These are phyloP conservation scores for Nomada lathburiana DNA, from an alignment of 2,888 invertebrate genomes.

Conservation along the genomic window DNA sequence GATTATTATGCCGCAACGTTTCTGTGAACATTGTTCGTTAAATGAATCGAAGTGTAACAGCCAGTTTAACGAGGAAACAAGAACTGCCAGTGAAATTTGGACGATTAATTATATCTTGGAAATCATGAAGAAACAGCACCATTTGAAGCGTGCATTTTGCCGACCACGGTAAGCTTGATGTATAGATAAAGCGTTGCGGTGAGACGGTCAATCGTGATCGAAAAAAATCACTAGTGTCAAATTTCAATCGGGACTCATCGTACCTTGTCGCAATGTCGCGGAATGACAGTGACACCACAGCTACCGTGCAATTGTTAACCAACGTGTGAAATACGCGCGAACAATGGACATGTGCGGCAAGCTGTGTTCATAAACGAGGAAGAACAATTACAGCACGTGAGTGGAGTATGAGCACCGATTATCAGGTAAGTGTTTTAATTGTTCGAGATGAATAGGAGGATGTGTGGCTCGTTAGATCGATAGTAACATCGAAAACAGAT, in stretches of 20 bases:
- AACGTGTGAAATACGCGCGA: neutral
- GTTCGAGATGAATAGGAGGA: neutral
- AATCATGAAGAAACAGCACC: conserved; percentile 1
- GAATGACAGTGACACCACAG: conserved; percentile 2
- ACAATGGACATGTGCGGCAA: neutral
- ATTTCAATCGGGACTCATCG: conserved; percentile 10
- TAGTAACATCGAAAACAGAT: conserved; percentile 4
- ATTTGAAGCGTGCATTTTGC: neutral
- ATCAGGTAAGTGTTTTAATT: conserved; percentile 50
- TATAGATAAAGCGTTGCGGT: neutral
- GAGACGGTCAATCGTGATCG: neutral
- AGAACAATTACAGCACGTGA: conserved; percentile 32
- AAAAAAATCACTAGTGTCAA: conserved; percentile 2
- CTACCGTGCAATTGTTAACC: neutral
- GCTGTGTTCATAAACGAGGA: neutral
- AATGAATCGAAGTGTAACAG: neutral
- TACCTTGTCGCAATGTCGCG: neutral
- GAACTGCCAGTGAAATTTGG: neutral
- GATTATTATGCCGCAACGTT: neutral
- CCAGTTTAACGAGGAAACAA: neutral
- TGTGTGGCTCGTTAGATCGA: conserved; percentile 8
- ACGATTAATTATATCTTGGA: no score
- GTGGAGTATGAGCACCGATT: conserved; percentile 49
- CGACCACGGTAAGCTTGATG: neutral
- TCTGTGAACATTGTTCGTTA: neutral